Percentiles rank a stretch among this genome's conserved stretches.
Conservation (phyloP, 2,888 invertebrate species). For the Trichacis sp. region DNA sequence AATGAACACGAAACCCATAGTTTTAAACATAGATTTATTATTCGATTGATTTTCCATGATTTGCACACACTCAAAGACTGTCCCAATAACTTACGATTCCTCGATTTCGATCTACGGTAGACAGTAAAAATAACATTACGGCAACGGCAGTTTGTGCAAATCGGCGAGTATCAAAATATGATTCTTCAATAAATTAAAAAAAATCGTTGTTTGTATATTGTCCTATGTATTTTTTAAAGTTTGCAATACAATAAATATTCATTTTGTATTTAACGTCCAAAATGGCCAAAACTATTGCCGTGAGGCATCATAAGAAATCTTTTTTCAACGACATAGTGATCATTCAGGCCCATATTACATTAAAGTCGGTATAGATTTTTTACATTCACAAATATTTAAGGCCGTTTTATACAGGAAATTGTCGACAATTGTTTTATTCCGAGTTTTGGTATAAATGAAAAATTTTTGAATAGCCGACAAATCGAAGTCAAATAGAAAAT, state of each 20-base stretch:
- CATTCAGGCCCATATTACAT: constrained; percentile 44
- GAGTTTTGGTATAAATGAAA: constrained; percentile 35
- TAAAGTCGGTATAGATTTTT: constrained; percentile 52
- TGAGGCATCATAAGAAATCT: constrained; percentile 27
- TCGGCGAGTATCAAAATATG: constrained; percentile 66
- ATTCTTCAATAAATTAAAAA: constrained; percentile 11
- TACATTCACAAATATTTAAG: constrained; percentile 55
- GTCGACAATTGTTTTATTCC: constrained; percentile 54
- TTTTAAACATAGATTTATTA: constrained; percentile 59
- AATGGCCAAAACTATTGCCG: constrained; percentile 26
- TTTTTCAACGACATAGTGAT: constrained; percentile 44
- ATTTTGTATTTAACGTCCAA: background rate
- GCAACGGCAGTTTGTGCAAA: constrained; percentile 61
- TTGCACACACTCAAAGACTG: constrained; percentile 55
- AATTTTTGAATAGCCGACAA: too few species aligned
- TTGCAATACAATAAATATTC: background rate
- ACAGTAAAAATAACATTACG: constrained; percentile 62
- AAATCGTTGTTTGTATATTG: too few species aligned
- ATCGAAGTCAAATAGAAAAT: too few species aligned
- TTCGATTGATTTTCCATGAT: constrained; percentile 57
- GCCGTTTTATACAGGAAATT: constrained; percentile 60
- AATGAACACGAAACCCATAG: too few species aligned
- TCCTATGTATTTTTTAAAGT: too few species aligned
- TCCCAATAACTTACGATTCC: constrained; percentile 33
- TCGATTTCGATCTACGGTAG: constrained; percentile 58